Percentiles rank a stretch among this genome's conserved stretches.
These are phyloP conservation scores for Dascillus cervinus DNA, from an alignment of 2,888 invertebrate genomes.

Conservation along the genomic window DNA sequence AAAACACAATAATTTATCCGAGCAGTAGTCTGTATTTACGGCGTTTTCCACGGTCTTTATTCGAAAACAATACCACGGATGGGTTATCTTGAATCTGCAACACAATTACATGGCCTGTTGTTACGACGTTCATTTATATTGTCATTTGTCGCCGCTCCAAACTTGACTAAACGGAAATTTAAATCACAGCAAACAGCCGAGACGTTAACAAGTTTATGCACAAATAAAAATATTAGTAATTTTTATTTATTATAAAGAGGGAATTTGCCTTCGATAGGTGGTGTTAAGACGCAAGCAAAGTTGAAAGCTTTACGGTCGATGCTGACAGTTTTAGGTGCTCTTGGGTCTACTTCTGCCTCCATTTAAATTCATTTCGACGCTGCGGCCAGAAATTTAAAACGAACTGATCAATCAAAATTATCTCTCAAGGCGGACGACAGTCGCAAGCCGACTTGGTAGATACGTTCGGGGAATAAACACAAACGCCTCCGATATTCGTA, in stretches of 20 bases:
- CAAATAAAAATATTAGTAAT: not conserved
- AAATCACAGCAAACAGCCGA: not conserved
- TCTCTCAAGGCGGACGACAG: constrained; percentile 10
- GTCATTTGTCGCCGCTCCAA: not conserved
- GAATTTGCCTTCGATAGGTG: constrained; percentile 28
- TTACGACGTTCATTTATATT: no score
- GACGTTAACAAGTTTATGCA: not conserved
- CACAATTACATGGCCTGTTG: constrained; percentile 10
- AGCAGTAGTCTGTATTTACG: no score
- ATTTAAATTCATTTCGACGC: no score
- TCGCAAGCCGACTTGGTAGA: constrained; percentile 36
- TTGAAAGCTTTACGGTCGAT: constrained; percentile 43
- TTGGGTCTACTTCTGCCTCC: no score
- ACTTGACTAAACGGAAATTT: constrained; percentile 6
- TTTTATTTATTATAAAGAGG: constrained; percentile 12
- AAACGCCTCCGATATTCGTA: constrained; percentile 42
- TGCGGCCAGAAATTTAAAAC: no score
- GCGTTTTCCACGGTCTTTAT: no score
- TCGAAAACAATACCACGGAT: constrained; percentile 8
- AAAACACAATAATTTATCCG: no score
- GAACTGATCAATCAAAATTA: no score
- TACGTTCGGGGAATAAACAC: constrained; percentile 44
- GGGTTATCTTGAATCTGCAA: constrained; percentile 11
- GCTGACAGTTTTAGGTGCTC: constrained; percentile 43
- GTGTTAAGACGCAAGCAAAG: constrained; percentile 36